A percentile compares a stretch with the other conserved stretches of the same genome.
Conservation (phyloP, 1,140 invertebrate species). For the Dufourea novaeangliae region DNA sequence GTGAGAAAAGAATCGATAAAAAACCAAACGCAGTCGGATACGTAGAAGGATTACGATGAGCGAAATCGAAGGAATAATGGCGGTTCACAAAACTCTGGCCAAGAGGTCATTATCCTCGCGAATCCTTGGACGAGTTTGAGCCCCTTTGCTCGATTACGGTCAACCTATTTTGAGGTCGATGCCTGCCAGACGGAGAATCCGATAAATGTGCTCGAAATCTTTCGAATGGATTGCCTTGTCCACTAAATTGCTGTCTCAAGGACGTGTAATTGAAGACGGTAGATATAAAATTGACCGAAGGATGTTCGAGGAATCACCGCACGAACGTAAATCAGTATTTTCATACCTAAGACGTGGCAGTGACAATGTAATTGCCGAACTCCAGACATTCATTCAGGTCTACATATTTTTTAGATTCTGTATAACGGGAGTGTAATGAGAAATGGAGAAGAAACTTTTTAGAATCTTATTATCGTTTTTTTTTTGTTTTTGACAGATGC, state of each 20-base stretch:
- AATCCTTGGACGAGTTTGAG: conserved; percentile 3
- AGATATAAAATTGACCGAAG: background rate
- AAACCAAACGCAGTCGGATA: background rate
- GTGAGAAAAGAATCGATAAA: background rate
- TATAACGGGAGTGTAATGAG: no score
- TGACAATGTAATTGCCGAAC: background rate
- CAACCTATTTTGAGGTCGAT: conserved; percentile 6
- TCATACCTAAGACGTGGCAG: background rate
- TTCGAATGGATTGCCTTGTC: background rate
- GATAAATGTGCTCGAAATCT: background rate
- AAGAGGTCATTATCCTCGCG: background rate
- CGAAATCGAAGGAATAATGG: background rate
- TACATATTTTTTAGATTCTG: no score
- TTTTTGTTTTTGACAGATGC: no score
- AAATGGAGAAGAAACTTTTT: no score
- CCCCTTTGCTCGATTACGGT: conserved; percentile 5
- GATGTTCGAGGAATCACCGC: background rate
- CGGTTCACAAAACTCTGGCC: background rate
- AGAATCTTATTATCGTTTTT: no score
- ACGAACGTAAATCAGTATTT: background rate
- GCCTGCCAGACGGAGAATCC: background rate
- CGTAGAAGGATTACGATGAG: no score
- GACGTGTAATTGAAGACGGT: background rate
- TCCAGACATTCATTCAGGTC: background rate
- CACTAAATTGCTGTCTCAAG: background rate